These are phyloP conservation scores for Physella acuta DNA, from an alignment of 1,140 invertebrate species.

Conservation along the genomic window DNA sequence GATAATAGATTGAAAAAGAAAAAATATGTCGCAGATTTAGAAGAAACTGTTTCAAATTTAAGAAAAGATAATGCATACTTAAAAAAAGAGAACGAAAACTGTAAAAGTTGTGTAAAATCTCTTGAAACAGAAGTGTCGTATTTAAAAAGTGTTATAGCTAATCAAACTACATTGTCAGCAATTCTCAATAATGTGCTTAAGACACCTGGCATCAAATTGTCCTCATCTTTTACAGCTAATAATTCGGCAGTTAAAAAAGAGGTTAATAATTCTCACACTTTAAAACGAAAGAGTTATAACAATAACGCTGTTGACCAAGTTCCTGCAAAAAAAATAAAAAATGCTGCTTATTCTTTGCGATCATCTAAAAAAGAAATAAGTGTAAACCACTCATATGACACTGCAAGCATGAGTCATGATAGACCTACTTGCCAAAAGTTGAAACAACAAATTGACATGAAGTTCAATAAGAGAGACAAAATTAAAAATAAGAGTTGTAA, in stretches of 20 bases:
- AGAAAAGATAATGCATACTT: slow-evolving; percentile 32
- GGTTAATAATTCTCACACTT: not conserved
- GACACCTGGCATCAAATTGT: slow-evolving; percentile 32
- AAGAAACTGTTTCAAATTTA: slow-evolving; percentile 27
- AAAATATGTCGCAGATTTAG: slow-evolving; percentile 33
- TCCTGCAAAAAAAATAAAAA: not conserved
- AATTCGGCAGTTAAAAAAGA: not conserved
- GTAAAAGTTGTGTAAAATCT: slow-evolving; percentile 7
- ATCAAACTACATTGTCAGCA: slow-evolving; percentile 32
- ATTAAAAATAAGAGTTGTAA: not conserved
- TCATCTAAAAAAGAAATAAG: not conserved
- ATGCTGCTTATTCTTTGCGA: not conserved
- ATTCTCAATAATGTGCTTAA: slow-evolving; percentile 36
- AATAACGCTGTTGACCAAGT: not conserved
- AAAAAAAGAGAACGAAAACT: slow-evolving; percentile 13
- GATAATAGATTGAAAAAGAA: slow-evolving; percentile 42
- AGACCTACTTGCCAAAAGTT: not conserved
- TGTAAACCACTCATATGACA: no score
- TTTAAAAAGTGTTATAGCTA: slow-evolving; percentile 38
- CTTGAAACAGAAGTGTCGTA: slow-evolving; percentile 36
- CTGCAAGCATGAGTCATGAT: not conserved
- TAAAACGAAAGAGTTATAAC: not conserved
- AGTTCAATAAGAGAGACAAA: slow-evolving; percentile 7
- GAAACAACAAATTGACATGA: slow-evolving; percentile 1
- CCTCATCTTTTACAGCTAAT: slow-evolving; percentile 14